Percentiles rank a stretch among this genome's conserved stretches.
Evolutionary conservation across 2,797 vertebrate species (phyloP).

Genomic region (Delichon dasypus): DNA sequence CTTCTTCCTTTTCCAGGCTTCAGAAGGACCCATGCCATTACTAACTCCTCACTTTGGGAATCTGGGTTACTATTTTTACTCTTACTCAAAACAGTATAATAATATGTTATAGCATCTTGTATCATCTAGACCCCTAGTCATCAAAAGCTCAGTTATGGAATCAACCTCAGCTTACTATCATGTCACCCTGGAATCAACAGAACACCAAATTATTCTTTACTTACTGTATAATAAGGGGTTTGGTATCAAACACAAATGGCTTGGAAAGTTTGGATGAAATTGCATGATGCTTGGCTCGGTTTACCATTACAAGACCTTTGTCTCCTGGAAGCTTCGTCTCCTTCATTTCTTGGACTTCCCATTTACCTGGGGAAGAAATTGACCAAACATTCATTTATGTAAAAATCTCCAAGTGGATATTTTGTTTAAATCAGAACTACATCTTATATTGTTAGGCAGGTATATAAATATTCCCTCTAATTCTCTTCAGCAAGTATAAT

Average conservation of each 20-base stretch:
- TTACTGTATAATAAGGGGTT: conserved; percentile 94
- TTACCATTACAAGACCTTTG: conserved; percentile 92
- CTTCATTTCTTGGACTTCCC: conserved; percentile 95
- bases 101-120: neutral
- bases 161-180: neutral
- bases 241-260: conserved; percentile 90
- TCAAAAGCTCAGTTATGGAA: neutral
- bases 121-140: neutral
- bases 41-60: neutral
- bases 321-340: conserved; percentile 92
- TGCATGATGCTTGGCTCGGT: conserved; percentile 95
- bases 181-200: neutral
- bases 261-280: conserved; percentile 88
- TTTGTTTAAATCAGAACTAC: neutral
- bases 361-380: conserved; percentile 82
- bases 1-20: neutral
- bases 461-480: neutral
- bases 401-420: neutral
- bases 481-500: neutral
- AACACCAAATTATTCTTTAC: conserved; percentile 55
- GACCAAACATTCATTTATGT: neutral
- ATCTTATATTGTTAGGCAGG: neutral
- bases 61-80: neutral
- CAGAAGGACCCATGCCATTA: neutral
- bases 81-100: neutral